Conservation (phyloP, 2,113 vertebrate genomes). For the Sinocyclocheilus rhinocerous region DNA sequence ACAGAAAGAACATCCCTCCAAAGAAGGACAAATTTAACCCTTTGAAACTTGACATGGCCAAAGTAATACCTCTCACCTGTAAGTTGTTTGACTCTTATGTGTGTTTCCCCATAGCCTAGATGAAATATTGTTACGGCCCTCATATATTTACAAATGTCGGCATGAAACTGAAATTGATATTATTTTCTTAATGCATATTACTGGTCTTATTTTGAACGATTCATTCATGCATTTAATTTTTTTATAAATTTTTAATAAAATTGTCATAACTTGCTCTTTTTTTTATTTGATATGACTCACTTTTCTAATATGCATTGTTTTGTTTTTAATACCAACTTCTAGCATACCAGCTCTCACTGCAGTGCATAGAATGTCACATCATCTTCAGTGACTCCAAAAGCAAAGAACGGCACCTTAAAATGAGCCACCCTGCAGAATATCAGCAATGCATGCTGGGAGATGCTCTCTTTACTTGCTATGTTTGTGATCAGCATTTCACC, state of each 20-base stretch:
- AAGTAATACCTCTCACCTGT: slow-evolving; percentile 71
- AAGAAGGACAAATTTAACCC: slow-evolving; percentile 76
- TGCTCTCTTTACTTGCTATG: slow-evolving; percentile 82
- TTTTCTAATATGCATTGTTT: slow-evolving; percentile 11
- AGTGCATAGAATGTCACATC: slow-evolving; percentile 79
- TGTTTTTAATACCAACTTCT: neutral
- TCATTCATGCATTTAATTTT: neutral
- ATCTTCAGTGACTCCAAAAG: slow-evolving; percentile 80
- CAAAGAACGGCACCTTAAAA: slow-evolving; percentile 77
- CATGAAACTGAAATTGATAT: neutral
- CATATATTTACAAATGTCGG: neutral
- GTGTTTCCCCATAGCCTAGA: neutral
- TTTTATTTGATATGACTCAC: neutral
- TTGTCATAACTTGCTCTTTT: neutral
- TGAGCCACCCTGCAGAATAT: slow-evolving; percentile 76
- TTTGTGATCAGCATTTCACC: slow-evolving; percentile 87
- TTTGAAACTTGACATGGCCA: slow-evolving; percentile 77
- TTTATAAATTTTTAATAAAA: too few relatives aligned
- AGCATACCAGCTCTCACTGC: slow-evolving; percentile 77
- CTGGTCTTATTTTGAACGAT: neutral
- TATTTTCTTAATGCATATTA: neutral
- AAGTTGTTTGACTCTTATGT: slow-evolving; percentile 59
- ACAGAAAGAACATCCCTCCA: slow-evolving; percentile 68
- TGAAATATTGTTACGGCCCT: neutral
- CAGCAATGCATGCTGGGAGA: slow-evolving; percentile 79